Conservation (phyloP, 1,140 invertebrate species). For the Colletes latitarsis region DNA sequence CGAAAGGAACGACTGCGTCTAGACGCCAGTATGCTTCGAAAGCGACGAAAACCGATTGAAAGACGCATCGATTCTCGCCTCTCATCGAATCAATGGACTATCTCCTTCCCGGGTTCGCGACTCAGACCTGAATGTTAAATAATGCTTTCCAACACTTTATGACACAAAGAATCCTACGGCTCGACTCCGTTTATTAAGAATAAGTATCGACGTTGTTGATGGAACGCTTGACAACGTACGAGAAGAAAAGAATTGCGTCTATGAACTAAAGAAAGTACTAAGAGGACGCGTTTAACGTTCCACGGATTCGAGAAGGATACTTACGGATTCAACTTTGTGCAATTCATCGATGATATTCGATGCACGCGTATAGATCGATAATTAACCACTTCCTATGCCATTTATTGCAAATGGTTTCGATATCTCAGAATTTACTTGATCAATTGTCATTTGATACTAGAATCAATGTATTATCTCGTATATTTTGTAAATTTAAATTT, state of each 20-base stretch:
- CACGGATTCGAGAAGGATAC: not conserved
- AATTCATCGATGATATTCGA: too few species aligned
- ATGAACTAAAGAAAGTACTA: not conserved
- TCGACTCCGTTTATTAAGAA: not conserved
- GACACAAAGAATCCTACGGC: not conserved
- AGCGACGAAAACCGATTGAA: conserved; percentile 4
- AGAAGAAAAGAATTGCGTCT: not conserved
- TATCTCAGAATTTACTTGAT: too few species aligned
- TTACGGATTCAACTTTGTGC: too few species aligned
- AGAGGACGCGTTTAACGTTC: not conserved
- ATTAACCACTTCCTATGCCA: too few species aligned
- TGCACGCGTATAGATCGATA: too few species aligned
- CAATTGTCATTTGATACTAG: too few species aligned
- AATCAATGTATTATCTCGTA: too few species aligned
- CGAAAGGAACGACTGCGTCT: not conserved
- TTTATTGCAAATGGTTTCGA: too few species aligned
- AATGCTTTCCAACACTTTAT: conserved; percentile 8
- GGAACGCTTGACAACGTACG: not conserved
- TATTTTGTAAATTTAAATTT: too few species aligned
- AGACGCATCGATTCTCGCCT: conserved; percentile 11
- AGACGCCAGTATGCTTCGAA: not conserved
- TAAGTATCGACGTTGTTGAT: not conserved
- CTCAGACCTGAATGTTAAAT: not conserved
- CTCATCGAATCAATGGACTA: not conserved
- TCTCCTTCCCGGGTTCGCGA: not conserved